Evolutionary conservation across 35 echinoderm and acorn worm genomes (phyloP).

Genomic region (Lytechinus variegatus): DNA sequence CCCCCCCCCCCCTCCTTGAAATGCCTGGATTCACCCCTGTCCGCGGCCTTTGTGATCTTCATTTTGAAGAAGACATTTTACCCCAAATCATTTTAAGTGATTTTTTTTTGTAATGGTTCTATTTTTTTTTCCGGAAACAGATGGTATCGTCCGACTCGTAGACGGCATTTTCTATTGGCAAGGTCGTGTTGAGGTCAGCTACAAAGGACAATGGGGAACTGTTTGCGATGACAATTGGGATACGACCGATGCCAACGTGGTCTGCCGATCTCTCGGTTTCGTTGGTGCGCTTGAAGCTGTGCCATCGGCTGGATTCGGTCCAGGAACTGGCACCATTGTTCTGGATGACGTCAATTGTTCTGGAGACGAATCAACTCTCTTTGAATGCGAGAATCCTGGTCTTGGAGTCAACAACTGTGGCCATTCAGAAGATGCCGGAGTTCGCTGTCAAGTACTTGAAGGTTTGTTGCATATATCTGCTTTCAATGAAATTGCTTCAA

Average conservation of each 20-base stretch:
- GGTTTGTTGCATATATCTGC: too few species aligned
- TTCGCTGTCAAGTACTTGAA: too few species aligned
- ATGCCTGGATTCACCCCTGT: too few species aligned
- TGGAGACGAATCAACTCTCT: not conserved
- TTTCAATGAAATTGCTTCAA: too few species aligned
- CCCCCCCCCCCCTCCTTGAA: too few species aligned
- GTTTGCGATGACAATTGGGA: constrained; percentile 64
- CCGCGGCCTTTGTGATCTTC: too few species aligned
- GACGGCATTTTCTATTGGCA: constrained; percentile 29
- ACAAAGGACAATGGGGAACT: constrained; percentile 55
- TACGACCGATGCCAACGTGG: constrained; percentile 34
- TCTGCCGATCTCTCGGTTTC: constrained; percentile 54
- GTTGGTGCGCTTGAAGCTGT: not conserved
- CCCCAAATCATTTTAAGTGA: too few species aligned
- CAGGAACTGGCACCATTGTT: not conserved
- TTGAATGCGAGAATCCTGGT: not conserved
- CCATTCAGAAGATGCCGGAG: not conserved
- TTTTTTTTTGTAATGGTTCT: too few species aligned
- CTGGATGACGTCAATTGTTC: not conserved
- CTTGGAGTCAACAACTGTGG: not conserved
- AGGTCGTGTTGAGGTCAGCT: constrained; percentile 53
- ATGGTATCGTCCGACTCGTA: constrained; percentile 12
- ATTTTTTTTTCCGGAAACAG: not conserved
- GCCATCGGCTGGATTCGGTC: not conserved
- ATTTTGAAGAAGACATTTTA: too few species aligned